Conservation (phyloP, 2,113 vertebrate species). For the Geococcyx californianus region DNA sequence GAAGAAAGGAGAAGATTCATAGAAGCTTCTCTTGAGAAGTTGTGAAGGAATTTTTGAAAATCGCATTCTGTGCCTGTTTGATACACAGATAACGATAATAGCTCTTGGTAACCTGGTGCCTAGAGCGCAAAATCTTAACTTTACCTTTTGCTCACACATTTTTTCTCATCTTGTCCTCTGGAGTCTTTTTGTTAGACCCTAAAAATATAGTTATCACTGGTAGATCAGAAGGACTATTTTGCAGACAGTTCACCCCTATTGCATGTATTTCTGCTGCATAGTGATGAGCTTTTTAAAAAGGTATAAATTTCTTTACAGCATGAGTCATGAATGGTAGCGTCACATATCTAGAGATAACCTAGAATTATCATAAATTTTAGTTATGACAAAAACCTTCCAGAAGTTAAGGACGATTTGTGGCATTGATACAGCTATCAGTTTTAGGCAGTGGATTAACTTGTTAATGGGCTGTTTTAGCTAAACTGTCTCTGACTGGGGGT, state of each 20-base stretch:
- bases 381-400: not conserved
- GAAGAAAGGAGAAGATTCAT: not conserved
- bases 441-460: not conserved
- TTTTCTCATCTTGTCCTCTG: not conserved
- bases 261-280: not conserved
- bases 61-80: not conserved
- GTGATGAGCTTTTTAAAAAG: not conserved
- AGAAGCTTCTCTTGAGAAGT: not conserved
- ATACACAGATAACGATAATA: not conserved
- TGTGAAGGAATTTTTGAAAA: not conserved
- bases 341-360: not conserved
- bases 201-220: not conserved
- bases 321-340: not conserved
- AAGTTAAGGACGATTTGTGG: not conserved
- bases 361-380: not conserved
- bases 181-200: not conserved
- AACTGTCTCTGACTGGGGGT: not conserved
- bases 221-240: not conserved
- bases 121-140: not conserved
- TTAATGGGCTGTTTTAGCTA: not conserved
- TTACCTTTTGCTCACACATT: not conserved
- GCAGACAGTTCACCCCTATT: not conserved
- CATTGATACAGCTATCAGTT: not conserved
- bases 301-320: not conserved
- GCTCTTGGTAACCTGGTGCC: not conserved